phyloP scores from a whole-genome alignment of 2,113 vertebrate species.

The Triplophysa rosa region DNA sequence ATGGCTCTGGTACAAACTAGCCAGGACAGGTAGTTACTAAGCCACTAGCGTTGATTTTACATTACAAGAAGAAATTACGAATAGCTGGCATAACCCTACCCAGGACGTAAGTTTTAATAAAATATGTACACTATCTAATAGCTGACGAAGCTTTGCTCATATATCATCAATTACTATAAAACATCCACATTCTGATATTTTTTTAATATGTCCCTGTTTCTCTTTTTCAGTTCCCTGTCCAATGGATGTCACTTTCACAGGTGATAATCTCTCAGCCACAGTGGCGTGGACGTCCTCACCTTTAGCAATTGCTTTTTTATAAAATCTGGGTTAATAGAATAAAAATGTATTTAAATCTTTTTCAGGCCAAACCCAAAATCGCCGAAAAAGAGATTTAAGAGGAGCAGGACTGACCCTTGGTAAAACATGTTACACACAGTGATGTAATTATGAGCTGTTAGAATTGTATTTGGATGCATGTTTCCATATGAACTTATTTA shows the following conservation, averaged over 20 bases:
- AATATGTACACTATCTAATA: no score
- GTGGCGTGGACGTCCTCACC: conserved; percentile 64
- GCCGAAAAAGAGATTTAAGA: conserved; percentile 63
- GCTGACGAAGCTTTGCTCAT: background rate
- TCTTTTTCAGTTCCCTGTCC: conserved; percentile 68
- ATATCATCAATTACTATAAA: background rate
- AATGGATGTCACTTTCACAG: conserved; percentile 50
- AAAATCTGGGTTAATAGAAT: background rate
- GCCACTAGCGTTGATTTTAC: no score
- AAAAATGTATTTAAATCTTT: background rate
- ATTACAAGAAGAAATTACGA: no score
- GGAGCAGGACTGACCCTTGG: background rate
- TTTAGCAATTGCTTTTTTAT: no score
- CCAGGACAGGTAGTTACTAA: no score
- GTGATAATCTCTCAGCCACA: conserved; percentile 32
- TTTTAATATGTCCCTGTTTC: background rate
- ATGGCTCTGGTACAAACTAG: no score
- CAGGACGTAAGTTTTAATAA: no score
- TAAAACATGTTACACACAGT: background rate
- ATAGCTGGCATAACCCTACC: no score
- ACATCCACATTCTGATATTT: no score
- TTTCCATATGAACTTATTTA: no score
- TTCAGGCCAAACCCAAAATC: conserved; percentile 26
- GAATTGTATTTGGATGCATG: no score
- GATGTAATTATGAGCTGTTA: no score